phyloP scores from a whole-genome alignment of 2,113 vertebrate species.

The Neoarius graeffei region DNA sequence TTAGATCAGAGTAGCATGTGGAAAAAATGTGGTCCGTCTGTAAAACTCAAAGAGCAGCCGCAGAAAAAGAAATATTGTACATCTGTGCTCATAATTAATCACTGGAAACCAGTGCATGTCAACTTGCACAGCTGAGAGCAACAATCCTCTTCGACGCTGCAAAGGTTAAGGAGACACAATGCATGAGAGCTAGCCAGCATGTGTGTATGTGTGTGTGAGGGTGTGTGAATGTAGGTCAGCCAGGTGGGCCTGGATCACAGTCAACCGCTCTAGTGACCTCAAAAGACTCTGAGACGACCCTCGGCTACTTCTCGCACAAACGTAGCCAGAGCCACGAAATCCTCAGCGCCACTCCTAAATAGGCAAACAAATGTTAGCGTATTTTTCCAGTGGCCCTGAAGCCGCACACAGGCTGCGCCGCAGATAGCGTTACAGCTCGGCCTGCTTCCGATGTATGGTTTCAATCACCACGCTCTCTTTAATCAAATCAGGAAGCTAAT shows the following conservation, averaged over 20 bases:
- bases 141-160: not conserved
- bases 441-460: conserved; percentile 38
- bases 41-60: not conserved
- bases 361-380: conserved; percentile 31
- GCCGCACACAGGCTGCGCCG: conserved; percentile 9
- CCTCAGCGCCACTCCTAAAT: conserved; percentile 10
- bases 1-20: conserved; percentile 23
- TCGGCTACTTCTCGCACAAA: conserved; percentile 8
- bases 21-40: conserved; percentile 32
- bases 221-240: conserved; percentile 66
- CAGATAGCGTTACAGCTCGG: conserved; percentile 24
- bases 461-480: conserved; percentile 49
- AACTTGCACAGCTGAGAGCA: conserved; percentile 5
- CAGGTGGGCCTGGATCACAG: conserved; percentile 67
- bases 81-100: conserved; percentile 29
- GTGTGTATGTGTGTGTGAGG: conserved; percentile 1
- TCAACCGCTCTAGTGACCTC: conserved; percentile 53
- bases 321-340: not conserved
- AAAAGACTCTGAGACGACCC: conserved; percentile 6
- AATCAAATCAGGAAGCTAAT: conserved; percentile 57
- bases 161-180: not conserved
- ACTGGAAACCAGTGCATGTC: conserved; percentile 15
- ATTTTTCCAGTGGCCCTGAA: conserved; percentile 25
- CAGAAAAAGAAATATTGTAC: conserved; percentile 10
- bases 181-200: not conserved